These are phyloP conservation scores for Hoplodrina blanda DNA, from an alignment of 2,888 invertebrate species.

Conservation along the genomic window DNA sequence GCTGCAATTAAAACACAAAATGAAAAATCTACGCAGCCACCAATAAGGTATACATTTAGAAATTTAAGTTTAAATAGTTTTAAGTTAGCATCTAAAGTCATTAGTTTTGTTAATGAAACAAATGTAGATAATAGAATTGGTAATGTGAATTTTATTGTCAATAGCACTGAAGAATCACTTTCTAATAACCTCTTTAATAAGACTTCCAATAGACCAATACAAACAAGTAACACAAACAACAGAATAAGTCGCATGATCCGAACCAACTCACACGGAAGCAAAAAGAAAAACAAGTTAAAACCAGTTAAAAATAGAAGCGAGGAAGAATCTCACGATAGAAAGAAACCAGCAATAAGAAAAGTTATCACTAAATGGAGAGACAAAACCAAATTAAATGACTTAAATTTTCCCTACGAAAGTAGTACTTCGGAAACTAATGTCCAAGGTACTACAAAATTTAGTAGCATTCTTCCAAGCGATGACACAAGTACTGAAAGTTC, in stretches of 20 bases:
- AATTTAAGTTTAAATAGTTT: constrained; percentile 64
- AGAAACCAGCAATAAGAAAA: constrained; percentile 83
- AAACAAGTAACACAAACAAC: constrained; percentile 14
- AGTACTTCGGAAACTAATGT: constrained; percentile 68
- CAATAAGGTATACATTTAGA: constrained; percentile 84
- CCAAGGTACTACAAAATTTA: constrained; percentile 59
- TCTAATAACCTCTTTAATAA: background rate
- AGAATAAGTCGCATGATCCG: constrained; percentile 66
- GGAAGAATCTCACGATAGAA: constrained; percentile 56
- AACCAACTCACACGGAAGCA: constrained; percentile 52
- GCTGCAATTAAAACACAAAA: constrained; percentile 68
- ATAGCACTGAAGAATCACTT: background rate
- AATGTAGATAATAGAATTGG: constrained; percentile 3
- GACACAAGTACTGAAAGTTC: constrained; percentile 65
- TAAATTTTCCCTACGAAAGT: constrained; percentile 83
- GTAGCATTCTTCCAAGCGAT: constrained; percentile 62
- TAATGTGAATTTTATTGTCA: background rate
- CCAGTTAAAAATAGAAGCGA: constrained; percentile 42
- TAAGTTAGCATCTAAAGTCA: constrained; percentile 69
- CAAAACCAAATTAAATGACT: constrained; percentile 83
- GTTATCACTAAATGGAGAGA: constrained; percentile 90
- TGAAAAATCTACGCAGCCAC: constrained; percentile 76
- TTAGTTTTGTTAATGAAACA: constrained; percentile 65
- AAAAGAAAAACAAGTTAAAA: constrained; percentile 64
- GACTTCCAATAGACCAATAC: background rate